These are phyloP conservation scores for Catharus fuscescens DNA, from an alignment of 2,113 vertebrate species.

Conservation along the genomic window DNA sequence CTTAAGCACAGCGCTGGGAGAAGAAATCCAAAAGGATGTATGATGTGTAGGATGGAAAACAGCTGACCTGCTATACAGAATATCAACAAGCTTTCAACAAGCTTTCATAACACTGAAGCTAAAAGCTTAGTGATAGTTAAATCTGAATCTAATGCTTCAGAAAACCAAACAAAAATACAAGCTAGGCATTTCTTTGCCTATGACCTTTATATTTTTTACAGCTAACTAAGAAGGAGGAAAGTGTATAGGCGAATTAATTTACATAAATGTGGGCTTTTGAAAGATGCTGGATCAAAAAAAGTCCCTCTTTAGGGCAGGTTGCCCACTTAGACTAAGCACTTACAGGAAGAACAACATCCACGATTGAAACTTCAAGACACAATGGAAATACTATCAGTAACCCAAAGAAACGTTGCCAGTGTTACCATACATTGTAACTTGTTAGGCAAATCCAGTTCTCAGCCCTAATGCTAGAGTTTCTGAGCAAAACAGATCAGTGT, in stretches of 20 bases:
- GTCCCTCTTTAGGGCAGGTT: not conserved
- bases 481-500: not conserved
- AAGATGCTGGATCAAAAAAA: not conserved
- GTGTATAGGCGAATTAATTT: slow-evolving; percentile 15
- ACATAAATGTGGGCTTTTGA: slow-evolving; percentile 19
- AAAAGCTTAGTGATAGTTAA: slow-evolving; percentile 16
- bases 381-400: not conserved
- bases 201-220: slow-evolving; percentile 10
- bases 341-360: not conserved
- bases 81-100: slow-evolving; percentile 56
- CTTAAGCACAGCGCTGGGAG: not conserved
- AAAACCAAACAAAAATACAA: slow-evolving; percentile 25
- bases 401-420: not conserved
- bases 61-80: slow-evolving; percentile 58
- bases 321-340: not conserved
- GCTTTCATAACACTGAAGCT: slow-evolving; percentile 27
- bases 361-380: not conserved
- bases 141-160: slow-evolving; percentile 27
- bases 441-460: not conserved
- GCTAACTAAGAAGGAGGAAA: not conserved
- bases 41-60: slow-evolving; percentile 27
- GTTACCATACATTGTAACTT: not conserved
- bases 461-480: not conserved
- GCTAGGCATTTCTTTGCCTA: slow-evolving; percentile 19
- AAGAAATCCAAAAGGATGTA: slow-evolving; percentile 25